Conservation (phyloP, 2,888 invertebrate genomes). For the Himalopsyche kuldschensis region DNA sequence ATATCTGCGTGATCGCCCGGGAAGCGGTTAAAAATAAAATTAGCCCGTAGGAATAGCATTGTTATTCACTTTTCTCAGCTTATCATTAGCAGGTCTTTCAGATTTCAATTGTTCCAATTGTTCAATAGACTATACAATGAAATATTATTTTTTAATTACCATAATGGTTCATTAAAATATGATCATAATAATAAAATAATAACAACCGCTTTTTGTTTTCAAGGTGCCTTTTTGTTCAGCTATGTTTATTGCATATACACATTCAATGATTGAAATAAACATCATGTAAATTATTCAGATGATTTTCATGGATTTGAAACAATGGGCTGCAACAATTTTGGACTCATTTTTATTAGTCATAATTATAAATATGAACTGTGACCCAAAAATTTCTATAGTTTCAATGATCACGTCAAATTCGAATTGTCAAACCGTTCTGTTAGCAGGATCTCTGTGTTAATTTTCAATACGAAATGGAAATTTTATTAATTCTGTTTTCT, state of each 20-base stretch:
- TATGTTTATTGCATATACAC: not conserved
- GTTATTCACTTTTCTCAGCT: not conserved
- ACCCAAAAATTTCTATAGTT: not conserved
- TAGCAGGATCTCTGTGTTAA: too few species aligned
- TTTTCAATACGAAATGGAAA: too few species aligned
- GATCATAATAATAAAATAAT: not conserved
- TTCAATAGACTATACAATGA: too few species aligned
- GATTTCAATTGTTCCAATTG: not conserved
- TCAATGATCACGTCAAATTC: not conserved
- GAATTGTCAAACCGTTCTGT: too few species aligned
- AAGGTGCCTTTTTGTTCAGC: not conserved
- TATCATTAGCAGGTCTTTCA: not conserved
- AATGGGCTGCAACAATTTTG: not conserved
- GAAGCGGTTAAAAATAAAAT: too few species aligned
- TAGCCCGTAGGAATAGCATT: too few species aligned
- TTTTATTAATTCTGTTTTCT: too few species aligned
- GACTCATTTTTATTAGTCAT: not conserved
- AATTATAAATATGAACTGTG: not conserved
- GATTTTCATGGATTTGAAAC: not conserved
- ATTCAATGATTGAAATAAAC: not conserved
- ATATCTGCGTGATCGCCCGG: too few species aligned
- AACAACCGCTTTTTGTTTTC: not conserved
- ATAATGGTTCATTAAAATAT: not conserved
- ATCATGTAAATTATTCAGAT: not conserved
- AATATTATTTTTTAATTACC: too few species aligned